Base-by-base conservation (phyloP, 2,888 invertebrate species). In the Strigamia crassipes region DNA sequence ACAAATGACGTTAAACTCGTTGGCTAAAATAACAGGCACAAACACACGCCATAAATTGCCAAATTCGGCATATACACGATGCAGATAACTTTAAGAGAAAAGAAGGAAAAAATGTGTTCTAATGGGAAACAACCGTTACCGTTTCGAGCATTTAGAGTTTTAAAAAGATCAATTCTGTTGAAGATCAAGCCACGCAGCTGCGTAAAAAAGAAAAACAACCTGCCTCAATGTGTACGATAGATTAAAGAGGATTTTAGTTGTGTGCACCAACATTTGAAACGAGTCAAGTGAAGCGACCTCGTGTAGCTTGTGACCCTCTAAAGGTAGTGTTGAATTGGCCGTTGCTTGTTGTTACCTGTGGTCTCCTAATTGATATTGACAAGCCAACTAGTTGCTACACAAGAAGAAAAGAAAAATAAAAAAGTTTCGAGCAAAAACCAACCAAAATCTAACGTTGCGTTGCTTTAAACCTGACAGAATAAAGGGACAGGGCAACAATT, bases 221-320 rank as follows among this genome's bases (percentile, higher is more conserved):
- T 27, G 23, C 27, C 31, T 27, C 27, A 27, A 73, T 27, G 73
- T 73, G 73, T 31, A 73, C 73, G 27, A 73, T 31, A 73, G 73
- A 73, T 73, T 73, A 73, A 73, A 73, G 73, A 73, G 73, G 73
- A 73, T 73, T 73, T 73, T 73, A 73, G 73, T 31, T 73, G 73
- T 73, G 73, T 73, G 73, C 73, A 73, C 73, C 31, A 73, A 73
- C 73, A 73, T 73, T 73, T 73, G 73, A 31, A 73, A 73, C 73
- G 73, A 73, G 73, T 73, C 73, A n/a, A 73, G 73, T 73, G 73
- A 73, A 73, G 73, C 73, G 73, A 73, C 73, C 73, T 73, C 73
- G 31, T 73, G 73, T 73, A 73, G 73, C 73, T 73, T 73, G 73
- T 73, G 73, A 73, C 73, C 73, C 73, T 73, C 23, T 73, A 73